These are phyloP conservation scores for Parazoanthus darwini DNA, from an alignment of 92 coral and sea anemone species.

Conservation along the genomic window DNA sequence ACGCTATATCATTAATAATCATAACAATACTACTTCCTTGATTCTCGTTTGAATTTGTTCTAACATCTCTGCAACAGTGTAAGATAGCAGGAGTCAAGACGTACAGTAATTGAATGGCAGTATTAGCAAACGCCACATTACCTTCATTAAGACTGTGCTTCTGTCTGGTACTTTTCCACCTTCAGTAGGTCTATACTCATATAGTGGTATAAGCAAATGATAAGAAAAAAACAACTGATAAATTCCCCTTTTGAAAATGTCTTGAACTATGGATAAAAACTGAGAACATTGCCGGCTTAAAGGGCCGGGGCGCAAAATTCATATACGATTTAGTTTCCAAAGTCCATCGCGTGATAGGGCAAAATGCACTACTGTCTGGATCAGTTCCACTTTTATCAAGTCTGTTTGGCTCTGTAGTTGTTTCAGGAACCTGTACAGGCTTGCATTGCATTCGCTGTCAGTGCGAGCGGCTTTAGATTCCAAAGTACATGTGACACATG, in stretches of 20 bases:
- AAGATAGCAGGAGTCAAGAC: background rate
- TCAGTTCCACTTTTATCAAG: slow-evolving; percentile 7
- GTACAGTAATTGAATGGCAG: background rate
- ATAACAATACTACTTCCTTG: background rate
- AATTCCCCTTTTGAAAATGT: background rate
- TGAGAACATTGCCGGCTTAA: background rate
- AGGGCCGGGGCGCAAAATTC: background rate
- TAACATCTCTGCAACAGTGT: too few species aligned
- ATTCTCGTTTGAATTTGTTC: background rate
- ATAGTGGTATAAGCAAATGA: too few species aligned
- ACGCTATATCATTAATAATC: background rate
- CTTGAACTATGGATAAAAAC: background rate
- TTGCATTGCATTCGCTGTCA: background rate
- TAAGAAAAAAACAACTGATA: too few species aligned
- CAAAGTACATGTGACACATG: slow-evolving; percentile 6
- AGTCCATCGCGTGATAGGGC: background rate
- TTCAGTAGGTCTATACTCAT: background rate
- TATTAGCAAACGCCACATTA: background rate
- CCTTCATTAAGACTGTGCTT: background rate
- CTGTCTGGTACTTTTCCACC: background rate
- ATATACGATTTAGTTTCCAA: background rate
- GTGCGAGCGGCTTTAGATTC: background rate
- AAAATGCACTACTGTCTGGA: background rate
- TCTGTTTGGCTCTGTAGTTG: background rate
- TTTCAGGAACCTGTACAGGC: slow-evolving; percentile 16